Evolutionary conservation across 2,888 invertebrate species (phyloP), one percentile per base, ranked within the genome.

Genomic region (Labia minor): DNA sequence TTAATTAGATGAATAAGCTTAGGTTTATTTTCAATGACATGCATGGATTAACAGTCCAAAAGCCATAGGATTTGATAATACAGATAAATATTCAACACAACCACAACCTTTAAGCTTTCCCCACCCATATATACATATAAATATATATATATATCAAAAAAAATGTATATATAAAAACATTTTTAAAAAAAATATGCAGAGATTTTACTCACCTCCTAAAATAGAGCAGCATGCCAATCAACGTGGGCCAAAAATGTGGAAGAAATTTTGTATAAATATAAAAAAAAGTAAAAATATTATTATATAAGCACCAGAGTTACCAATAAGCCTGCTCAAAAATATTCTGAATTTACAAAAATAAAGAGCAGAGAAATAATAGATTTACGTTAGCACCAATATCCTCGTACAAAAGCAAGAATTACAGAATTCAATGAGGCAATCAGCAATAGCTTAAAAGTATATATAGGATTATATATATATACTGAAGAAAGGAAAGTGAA

Each of bases 101-200:
- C 64, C 19, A n/a, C 33, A 33, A 33, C 37, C 21, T 19, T 37
- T 10, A 37, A 37, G 64, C 64, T 11, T 19, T 21, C n/a, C 37
- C 37, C 37, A 21, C 37, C 33, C 16, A 33, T 26, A n/a, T 33
- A 64, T 18, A 19, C 64, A 64, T 10, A 64, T 1, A n/a, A 21
- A 6, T 64, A 26, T 1, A 33, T 1, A 26, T 21, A 64, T 1
- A 16, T 63, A 18, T 33, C 63, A 64, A 26, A 64, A 64, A 21
- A 33, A n/a, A 21, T 64, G 11, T 26, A 64, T 21, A 65, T 61
- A 63, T 37, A 61, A 65, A 65, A 68, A 64, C 20, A 62, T 49
- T 18, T 65, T 33, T 37, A 67, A 66, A 63, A 49, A 49, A 49
- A 8, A 11, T 49, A 14, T 49, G 49, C 49, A 49, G 49, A 49